phyloP scores from a whole-genome alignment of 2,888 invertebrate genomes.

The Chloroclystis v-ata region DNA sequence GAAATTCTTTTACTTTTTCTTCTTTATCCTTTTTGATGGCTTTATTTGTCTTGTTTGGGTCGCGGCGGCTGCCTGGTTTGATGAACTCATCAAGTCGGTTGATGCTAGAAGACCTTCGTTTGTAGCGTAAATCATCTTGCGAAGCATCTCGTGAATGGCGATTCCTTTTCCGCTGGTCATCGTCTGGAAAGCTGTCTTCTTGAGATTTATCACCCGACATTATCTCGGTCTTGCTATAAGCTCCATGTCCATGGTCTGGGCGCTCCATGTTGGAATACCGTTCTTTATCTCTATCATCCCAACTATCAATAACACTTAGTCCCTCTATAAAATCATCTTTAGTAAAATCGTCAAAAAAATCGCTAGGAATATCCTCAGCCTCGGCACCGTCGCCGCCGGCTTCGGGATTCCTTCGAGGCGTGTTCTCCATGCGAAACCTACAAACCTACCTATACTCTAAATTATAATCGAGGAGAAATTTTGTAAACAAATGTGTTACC shows the following conservation, averaged over 20 bases:
- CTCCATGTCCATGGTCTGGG: slow-evolving; percentile 37
- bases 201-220: slow-evolving; percentile 29
- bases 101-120: slow-evolving; percentile 30
- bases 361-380: slow-evolving; percentile 65
- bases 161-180: no score
- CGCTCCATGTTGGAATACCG: slow-evolving; percentile 25
- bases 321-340: slow-evolving; percentile 70
- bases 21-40: slow-evolving; percentile 68
- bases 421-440: slow-evolving; percentile 19
- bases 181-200: slow-evolving; percentile 4
- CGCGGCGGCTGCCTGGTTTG: slow-evolving; percentile 66
- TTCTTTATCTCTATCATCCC: slow-evolving; percentile 46
- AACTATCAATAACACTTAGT: slow-evolving; percentile 69
- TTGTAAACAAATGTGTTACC: no score
- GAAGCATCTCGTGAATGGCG: slow-evolving; percentile 1
- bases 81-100: slow-evolving; percentile 51
- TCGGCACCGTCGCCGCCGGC: slow-evolving; percentile 37
- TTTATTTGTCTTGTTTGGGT: slow-evolving; percentile 64
- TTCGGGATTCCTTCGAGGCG: slow-evolving; percentile 24
- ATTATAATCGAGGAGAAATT: no score
- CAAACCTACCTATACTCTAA: no score
- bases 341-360: slow-evolving; percentile 70
- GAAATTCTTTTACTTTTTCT: slow-evolving; percentile 63
- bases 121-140: slow-evolving; percentile 8
- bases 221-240: slow-evolving; percentile 47